Evolutionary conservation across 1,140 invertebrate genomes (phyloP), one percentile per base, ranked within the genome.

Genomic region (Pseudomyrmex concolor): DNA sequence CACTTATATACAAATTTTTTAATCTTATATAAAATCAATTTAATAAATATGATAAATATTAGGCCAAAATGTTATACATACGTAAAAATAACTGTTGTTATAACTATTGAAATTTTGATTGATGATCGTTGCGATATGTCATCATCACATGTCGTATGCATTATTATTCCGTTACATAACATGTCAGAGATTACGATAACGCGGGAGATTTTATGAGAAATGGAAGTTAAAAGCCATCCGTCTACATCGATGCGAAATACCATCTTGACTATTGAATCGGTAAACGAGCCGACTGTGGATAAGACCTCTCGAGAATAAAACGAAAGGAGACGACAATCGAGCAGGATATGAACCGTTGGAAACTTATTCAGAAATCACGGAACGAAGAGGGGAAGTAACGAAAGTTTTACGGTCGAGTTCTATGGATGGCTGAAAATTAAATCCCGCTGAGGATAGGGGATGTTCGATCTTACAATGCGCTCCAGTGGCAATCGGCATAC

Each of bases 241-340:
- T 54, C 80, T 87, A 54, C 67, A 64, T 64, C 86, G 76, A 73
- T 19, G 55, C 71, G 60, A 45, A 73, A 50, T 83, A 68, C 19
- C 50, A 50, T 51, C 59, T 81, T 76, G 66, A 25, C 83, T 76
- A 55, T 85, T 83, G 86, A 88, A 88, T 88, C 60, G 48, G 67
- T 82, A 85, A 88, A 88, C 83, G 86, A 57, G 66, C 72, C 74
- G 54, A 25, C 64, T 82, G 54, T 80, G 55, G 70, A 81, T 88
- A 87, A 85, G 77, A 78, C 19, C 60, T 48, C 71, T 88, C 25
- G 77, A 77, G 76, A 78, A 88, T 88, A 73, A 87, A 85, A 87
- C 83, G 83, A 73, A 88, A 85, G 25, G 77, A 73, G 81, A 73
- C 73, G 70, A 82, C 59, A 72, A 87, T 87, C 82, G 81, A 78